Base-by-base conservation (phyloP, 2,113 vertebrate genomes). In the Atrichornis clamosus region DNA sequence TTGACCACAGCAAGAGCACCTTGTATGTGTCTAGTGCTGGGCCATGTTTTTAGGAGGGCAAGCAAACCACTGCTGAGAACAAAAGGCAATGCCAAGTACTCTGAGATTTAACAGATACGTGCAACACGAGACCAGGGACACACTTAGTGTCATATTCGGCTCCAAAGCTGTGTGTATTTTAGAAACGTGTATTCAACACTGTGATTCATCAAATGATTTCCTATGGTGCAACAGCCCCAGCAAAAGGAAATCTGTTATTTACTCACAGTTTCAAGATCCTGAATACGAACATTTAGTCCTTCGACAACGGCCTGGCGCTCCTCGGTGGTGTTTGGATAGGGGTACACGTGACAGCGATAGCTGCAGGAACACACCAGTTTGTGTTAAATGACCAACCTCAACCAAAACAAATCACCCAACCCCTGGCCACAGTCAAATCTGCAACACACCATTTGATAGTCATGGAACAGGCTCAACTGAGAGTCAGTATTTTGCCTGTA, bases 311-410 rank as follows among this genome's bases (percentile, higher is more conserved):
- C 98, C 5, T 65, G 96, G 68, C 99, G 98, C 95, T 99, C 99
- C 77, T 99, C 99, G 1, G 96, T 98, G 30, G 96, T 99, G 37
- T 95, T 98, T 10, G 99, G 99, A 83, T 99, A 99, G 3, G 99
- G 99, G 91, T 99, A 99, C 68, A 99, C 69, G 11, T 99, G 99
- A 87, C 99, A 99, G 97, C 99, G 99, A 96, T 99, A 99, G 97
- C 99, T 99, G 47, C 39, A 90, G 92, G 55, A 53, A 82, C 76
- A 60, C 42, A 89, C 2, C 52, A 15, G 3, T 3, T 6, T 39
- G 6, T 32, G 50, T 20, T 41, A 21, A 91, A 24, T 2, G 37
- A 33, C 27, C 60, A 37, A 55, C 64, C 19, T 15, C 14, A 75
- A 23, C 2, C 47, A 44, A 28, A 83, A 19, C 15, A 49, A 14